These are phyloP conservation scores for Brachionus paranguensis DNA, from an alignment of 1,140 invertebrate genomes.

Conservation along the genomic window DNA sequence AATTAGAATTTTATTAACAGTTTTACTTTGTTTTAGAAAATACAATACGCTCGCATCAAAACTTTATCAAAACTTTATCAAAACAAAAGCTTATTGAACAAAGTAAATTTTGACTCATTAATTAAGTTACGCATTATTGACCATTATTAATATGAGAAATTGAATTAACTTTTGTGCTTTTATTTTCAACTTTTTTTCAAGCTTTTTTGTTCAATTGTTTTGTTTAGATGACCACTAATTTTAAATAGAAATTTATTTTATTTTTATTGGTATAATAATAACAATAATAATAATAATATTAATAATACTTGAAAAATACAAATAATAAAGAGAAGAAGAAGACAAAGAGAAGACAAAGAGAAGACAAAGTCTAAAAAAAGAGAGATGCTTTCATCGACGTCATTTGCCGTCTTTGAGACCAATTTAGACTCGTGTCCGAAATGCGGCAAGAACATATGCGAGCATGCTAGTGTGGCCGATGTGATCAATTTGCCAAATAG, in stretches of 20 bases:
- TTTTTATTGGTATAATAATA: not conserved
- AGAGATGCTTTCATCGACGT: not conserved
- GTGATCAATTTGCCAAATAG: conserved; percentile 26
- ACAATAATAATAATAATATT: not conserved
- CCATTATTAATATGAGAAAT: not conserved
- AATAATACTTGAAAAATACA: no score
- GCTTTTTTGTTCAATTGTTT: not conserved
- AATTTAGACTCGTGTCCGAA: conserved; percentile 37
- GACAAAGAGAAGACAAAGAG: not conserved
- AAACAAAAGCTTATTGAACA: not conserved
- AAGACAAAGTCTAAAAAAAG: not conserved
- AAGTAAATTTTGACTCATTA: not conserved
- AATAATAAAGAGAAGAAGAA: not conserved
- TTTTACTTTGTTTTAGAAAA: not conserved
- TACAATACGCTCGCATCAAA: not conserved
- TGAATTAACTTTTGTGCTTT: not conserved
- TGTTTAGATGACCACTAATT: conserved; percentile 12
- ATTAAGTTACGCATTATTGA: not conserved
- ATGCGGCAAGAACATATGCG: conserved; percentile 25
- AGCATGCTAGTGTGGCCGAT: conserved; percentile 26
- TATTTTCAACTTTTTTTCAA: no score
- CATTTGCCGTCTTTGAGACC: conserved; percentile 6
- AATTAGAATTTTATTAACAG: not conserved
- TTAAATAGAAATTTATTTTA: not conserved
- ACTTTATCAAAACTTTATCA: no score